Evolutionary conservation across 2,113 vertebrate genomes (phyloP), one percentile per base, ranked within the genome.

Genomic region (Candoia aspera): DNA sequence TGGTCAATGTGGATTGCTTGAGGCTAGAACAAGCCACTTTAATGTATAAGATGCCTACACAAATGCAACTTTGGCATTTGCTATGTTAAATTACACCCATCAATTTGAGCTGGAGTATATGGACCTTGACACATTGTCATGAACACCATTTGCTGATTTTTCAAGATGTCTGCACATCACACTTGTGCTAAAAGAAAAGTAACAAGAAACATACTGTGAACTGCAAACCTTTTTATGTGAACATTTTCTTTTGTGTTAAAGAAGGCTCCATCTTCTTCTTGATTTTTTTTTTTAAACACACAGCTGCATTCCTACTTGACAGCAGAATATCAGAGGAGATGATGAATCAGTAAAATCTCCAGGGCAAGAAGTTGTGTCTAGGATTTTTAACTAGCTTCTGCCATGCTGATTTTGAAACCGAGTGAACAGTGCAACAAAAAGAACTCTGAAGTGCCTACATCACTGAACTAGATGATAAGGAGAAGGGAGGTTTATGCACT

Each of bases 1-100:
- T 90, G 23, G 17, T 10, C 89, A 42, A 46, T 94, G 46, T 84
- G 58, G 0, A 86, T 58, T 90, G 92, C 58, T 94, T 60, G 42
- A 86, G 86, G 26, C 54, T 92, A 94, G 93, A 90, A 84, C 26
- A 59, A 92, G 13, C 86, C 83, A 92, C 23, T 93, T 13, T 95
- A 84, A 86, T 46, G 21, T 91, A 24, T 6, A 49, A 55, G 11
- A 83, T 93, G 42, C 37, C 37, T 94, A 64, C 60, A 68, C 13
- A 93, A 58, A 93, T 87, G 19, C 37, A 91, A 84, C 8, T 92
- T 90, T 90, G n/a, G 62, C 17, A 92, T 1, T 24, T 89, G 55
- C 88, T 68, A 91, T 94, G 13, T 90, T 79, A 91, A 90, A 0
- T 42, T 91, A 89, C 87, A 54, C 87, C 87, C 88, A 19, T 87